Evolutionary conservation across 35 echinoderm and acorn worm genomes (phyloP), one percentile per base, ranked within the genome.

Genomic region (Stichopus chloronotus): DNA sequence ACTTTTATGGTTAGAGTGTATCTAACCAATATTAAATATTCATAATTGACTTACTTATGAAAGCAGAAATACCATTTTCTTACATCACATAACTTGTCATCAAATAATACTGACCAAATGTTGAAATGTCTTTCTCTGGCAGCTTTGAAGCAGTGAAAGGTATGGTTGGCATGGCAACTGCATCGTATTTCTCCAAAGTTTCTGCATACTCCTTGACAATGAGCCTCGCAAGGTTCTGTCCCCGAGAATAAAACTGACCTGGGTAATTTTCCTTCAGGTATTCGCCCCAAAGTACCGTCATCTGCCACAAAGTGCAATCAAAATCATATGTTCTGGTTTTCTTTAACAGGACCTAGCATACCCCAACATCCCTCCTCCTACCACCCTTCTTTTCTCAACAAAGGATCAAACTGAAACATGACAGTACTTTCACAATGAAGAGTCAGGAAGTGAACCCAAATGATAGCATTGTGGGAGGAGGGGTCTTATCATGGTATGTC

Each of bases 81-180:
- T 43, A 3, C 30, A 43, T 43, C 30, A 43, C 30, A 43, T 43
- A 43, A 43, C 30, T 43, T 43, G 0, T 43, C 30, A 43, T 43
- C 30, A 43, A 43, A 43, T 43, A 3, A 43, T 43, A 19, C 84
- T 61, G 17, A 87, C 84, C 84, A 56, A 87, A 25, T 22, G 59
- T n/a, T 43, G 43, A 53, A 14, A 63, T 14, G 19, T 91, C 93
- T 55, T 94, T 54, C 20, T 13, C 16, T 24, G 93, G 95, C 6
- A 96, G 72, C 58, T 94, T 92, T 1, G 93, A 16, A 52, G 95
- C 80, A 89, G 68, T 61, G n/a, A 92, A 92, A 19, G 95, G 95
- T 78, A 97, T 92, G 5, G 95, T 97, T 94, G 95, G 95, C 95
- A 97, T 92, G 76, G 78, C 95, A 88, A 97, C 57, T 8, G 93